Conservation (phyloP, 2,113 vertebrate genomes). For the Trinectes maculatus region DNA sequence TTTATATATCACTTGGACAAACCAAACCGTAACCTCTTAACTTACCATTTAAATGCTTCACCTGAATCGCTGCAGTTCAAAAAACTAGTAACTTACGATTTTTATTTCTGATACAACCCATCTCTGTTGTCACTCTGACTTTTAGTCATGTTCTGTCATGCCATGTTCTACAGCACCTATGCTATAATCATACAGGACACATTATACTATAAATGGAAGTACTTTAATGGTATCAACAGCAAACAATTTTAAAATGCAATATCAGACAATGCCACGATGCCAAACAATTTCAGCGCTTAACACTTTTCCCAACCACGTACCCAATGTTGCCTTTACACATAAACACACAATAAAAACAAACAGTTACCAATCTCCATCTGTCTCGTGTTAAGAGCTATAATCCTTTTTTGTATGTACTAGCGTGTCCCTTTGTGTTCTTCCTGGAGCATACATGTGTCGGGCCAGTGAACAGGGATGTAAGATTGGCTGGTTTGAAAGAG, state of each 20-base stretch:
- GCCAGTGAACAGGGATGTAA: too few relatives aligned
- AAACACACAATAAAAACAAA: slow-evolving; percentile 16
- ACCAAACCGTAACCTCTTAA: not conserved
- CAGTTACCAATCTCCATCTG: too few relatives aligned
- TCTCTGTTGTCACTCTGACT: too few relatives aligned
- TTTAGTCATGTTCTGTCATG: not conserved
- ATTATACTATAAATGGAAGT: not conserved
- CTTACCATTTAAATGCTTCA: slow-evolving; percentile 85
- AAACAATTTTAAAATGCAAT: slow-evolving; percentile 6
- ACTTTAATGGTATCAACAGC: not conserved
- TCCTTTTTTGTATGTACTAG: too few relatives aligned
- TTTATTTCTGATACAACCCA: too few relatives aligned
- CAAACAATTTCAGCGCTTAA: slow-evolving; percentile 38
- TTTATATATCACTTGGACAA: not conserved
- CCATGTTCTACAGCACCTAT: not conserved
- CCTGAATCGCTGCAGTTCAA: too few relatives aligned
- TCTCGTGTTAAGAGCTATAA: too few relatives aligned
- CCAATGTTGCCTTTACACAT: not conserved
- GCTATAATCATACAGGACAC: slow-evolving; percentile 12
- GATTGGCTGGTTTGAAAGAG: too few relatives aligned
- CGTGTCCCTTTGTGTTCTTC: too few relatives aligned
- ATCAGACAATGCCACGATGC: not conserved
- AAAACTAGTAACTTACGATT: too few relatives aligned
- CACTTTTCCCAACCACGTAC: not conserved
- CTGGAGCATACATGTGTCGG: too few relatives aligned